Base-by-base conservation (phyloP, 1,140 invertebrate species). In the Pseudomyrmex flavicornis region DNA sequence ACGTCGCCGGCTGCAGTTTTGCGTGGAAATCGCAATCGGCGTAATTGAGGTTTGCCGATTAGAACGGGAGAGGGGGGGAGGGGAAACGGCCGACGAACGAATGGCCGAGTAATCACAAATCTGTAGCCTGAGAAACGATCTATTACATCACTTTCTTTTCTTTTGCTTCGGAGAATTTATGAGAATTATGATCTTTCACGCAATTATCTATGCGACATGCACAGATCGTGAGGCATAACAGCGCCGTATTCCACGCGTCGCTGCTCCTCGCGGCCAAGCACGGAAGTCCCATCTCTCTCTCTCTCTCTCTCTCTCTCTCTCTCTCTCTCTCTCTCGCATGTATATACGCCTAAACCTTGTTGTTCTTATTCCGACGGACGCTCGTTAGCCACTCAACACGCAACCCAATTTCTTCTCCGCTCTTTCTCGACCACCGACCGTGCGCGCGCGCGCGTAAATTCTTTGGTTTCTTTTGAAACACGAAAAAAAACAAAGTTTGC, bases 301-400 rank as follows among this genome's bases (percentile, higher is more conserved):
- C 20, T 22, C 20, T 22, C 26, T 26, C 26, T 26, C 26, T 22
- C 20, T 22, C 20, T 22, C 76, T 70, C 20, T 22, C 20, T 22
- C 20, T 22, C 26, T 26, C 26, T 26, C 26, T 22, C 20, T 22
- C 20, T 22, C 76, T 70, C 20, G 52, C 63, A 35, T 73, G 44
- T 63, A 35, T 73, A 20, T 59, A 73, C 68, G 46, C 72, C 44
- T 52, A 26, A 13, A 54, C 65, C 70, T 87, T 74, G 86, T 84
- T 75, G 20, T 74, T 80, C 72, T 75, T 63, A 73, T 87, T 80
- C 26, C 12, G 13, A 13, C 56, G 54, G 54, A 83, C 72, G 83
- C 68, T 88, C 74, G 65, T 88, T 88, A 87, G 63, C 85, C 46
- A 86, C 62, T 74, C 56, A 69, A 65, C 73, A 72, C 61, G 62